Percentiles rank a stretch among this genome's conserved stretches.
These are phyloP conservation scores for Lucinisca nassula DNA, from an alignment of 2,888 invertebrate species.

Conservation along the genomic window DNA sequence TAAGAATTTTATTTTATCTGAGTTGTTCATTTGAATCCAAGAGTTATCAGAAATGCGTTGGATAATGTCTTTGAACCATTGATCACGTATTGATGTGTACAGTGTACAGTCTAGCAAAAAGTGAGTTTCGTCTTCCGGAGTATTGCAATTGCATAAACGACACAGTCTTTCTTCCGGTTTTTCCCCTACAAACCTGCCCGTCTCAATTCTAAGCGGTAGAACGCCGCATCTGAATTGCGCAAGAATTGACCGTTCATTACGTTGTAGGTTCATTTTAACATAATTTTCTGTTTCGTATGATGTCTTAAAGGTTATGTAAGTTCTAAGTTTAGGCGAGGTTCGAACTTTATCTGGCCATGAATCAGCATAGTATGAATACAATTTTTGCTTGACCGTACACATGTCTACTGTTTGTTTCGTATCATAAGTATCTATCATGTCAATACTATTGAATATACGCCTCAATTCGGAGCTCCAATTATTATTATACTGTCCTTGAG, in stretches of 20 bases:
- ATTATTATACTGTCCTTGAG: constrained; percentile 24
- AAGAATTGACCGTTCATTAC: not conserved
- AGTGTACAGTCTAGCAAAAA: not conserved
- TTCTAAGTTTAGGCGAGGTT: not conserved
- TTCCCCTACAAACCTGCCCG: not conserved
- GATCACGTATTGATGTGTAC: not conserved
- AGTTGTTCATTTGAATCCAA: not conserved
- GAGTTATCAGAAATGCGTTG: not conserved
- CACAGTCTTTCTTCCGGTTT: not conserved
- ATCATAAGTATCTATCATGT: not conserved
- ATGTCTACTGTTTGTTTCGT: not conserved
- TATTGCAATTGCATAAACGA: not conserved
- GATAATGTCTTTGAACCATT: not conserved
- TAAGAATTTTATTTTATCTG: not conserved
- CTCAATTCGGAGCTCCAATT: not conserved
- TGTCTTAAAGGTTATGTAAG: not conserved
- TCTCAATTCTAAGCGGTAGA: not conserved
- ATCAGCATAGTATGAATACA: not conserved
- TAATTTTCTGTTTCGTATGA: not conserved
- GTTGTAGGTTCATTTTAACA: not conserved
- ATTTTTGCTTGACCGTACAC: not conserved
- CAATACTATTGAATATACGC: not conserved
- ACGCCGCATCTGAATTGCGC: not conserved
- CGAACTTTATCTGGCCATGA: not conserved
- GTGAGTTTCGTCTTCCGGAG: not conserved